Evolutionary conservation across 2,888 invertebrate species (phyloP), one percentile per base, ranked within the genome.

Genomic region (Drosophila niveifrons): DNA sequence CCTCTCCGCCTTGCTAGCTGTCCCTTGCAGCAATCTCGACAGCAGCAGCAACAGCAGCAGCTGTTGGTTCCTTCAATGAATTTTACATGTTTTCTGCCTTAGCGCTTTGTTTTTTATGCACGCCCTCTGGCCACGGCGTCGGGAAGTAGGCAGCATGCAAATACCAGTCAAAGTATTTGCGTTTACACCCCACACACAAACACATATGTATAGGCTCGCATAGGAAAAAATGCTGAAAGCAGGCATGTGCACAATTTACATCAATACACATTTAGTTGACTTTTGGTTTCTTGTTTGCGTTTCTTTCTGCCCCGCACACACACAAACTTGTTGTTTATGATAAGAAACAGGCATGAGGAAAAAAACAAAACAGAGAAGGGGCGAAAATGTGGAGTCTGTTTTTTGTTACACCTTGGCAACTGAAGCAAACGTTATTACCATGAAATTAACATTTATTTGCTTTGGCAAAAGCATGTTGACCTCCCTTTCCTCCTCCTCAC

Each of bases 371-470:
- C 8, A 23, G 28, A 3, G 29, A 8, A 4, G 39, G 17, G n/a
- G 44, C 15, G 10, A 34, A 8, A 8, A 36, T 36, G 36, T n/a
- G n/a, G 39, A 43, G 18, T 51, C 59, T 18, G 52, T 63, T 53
- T 67, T 65, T 64, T 78, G 72, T 56, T 78, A 67, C 84, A 83
- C 84, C 82, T 86, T 41, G 69, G 64, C 47, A 56, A 56, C 70
- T 18, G 58, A 23, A 29, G 71, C 73, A 77, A 87, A 74, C 77
- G 83, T 75, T 80, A 88, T 87, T 88, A 80, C 69, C 83, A 85
- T 82, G 83, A 83, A 83, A 88, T 87, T 85, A 73, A 78, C 83
- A 88, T 88, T 85, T 89, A 88, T 87, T 89, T 83, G 71, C 69
- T 74, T 85, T 75, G 66, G 61, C 78, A 61, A 28, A 39, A 36